Conservation (phyloP, 1,140 invertebrate genomes). For the Drosophila pectinifera region DNA sequence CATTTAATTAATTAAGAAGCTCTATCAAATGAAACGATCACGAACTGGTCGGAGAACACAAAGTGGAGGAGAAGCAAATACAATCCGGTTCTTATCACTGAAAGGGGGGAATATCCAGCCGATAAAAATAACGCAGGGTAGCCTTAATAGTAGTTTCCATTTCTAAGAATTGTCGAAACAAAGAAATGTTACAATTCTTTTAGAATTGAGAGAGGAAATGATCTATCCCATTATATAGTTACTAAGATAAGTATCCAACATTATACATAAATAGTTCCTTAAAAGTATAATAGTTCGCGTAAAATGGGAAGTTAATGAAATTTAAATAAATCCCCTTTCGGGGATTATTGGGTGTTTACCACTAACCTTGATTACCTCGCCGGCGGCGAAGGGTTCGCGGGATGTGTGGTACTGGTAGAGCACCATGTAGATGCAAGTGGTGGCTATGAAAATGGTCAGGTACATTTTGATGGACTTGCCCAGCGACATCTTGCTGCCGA, state of each 20-base stretch:
- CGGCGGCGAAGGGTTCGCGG: slow-evolving; percentile 61
- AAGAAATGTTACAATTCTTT: background rate
- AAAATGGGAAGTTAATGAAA: too few species aligned
- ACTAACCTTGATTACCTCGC: slow-evolving; percentile 79
- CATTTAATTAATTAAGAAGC: slow-evolving; percentile 1
- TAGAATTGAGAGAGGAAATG: too few species aligned
- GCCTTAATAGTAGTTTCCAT: background rate
- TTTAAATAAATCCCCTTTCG: too few species aligned
- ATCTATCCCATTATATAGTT: background rate
- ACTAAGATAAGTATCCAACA: background rate
- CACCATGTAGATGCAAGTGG: slow-evolving; percentile 84
- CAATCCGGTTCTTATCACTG: background rate
- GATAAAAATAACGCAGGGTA: background rate
- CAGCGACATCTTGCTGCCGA: slow-evolving; percentile 72
- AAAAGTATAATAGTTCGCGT: background rate
- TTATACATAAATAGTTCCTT: background rate
- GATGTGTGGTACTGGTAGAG: slow-evolving; percentile 84
- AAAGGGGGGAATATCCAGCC: background rate
- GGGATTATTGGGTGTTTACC: too few species aligned
- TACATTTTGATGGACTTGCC: slow-evolving; percentile 85
- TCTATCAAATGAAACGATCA: background rate
- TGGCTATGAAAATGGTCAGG: slow-evolving; percentile 84
- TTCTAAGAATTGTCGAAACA: background rate
- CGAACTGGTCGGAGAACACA: background rate
- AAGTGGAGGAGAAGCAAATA: background rate